phyloP scores from a whole-genome alignment of 2,797 vertebrate genomes.

The Borostomias antarcticus region DNA sequence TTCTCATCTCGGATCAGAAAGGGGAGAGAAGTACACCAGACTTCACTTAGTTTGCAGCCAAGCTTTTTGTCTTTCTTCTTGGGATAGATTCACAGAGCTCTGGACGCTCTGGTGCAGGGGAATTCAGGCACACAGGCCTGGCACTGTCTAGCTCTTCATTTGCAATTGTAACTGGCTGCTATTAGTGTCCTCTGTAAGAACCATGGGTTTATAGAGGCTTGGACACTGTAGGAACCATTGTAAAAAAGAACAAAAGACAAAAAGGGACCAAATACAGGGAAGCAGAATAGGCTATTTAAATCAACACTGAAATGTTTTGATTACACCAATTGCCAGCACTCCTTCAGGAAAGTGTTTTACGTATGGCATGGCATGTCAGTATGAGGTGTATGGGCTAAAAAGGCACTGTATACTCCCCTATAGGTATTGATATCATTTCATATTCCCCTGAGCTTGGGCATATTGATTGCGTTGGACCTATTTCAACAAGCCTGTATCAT shows the following conservation, averaged over 20 bases:
- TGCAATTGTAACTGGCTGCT: conserved; percentile 25
- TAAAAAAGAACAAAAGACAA: conserved; percentile 19
- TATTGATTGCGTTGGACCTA: conserved; percentile 53
- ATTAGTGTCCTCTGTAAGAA: conserved; percentile 17
- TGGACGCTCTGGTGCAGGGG: conserved; percentile 21
- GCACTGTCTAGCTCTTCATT: conserved; percentile 38
- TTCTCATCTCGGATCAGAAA: conserved; percentile 30
- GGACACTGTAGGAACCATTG: conserved; percentile 6
- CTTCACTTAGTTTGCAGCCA: conserved; percentile 18
- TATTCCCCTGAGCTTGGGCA: conserved; percentile 43
- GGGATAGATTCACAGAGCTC: conserved; percentile 24
- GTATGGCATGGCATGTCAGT: conserved; percentile 40
- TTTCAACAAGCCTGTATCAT: conserved; percentile 61
- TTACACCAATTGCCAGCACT: conserved; percentile 13
- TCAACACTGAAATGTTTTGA: conserved; percentile 51
- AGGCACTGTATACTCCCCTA: conserved; percentile 43
- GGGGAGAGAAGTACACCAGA: conserved; percentile 14
- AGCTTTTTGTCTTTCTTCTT: conserved; percentile 18
- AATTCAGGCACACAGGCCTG: conserved; percentile 29
- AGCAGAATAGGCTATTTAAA: conserved; percentile 26
- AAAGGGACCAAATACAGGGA: conserved; percentile 17
- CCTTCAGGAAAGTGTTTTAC: conserved; percentile 17
- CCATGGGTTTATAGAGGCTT: conserved; percentile 26
- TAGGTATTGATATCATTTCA: conserved; percentile 55
- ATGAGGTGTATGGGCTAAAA: conserved; percentile 48